phyloP scores from a whole-genome alignment of 2,888 invertebrate genomes.

The Apamea sordens region DNA sequence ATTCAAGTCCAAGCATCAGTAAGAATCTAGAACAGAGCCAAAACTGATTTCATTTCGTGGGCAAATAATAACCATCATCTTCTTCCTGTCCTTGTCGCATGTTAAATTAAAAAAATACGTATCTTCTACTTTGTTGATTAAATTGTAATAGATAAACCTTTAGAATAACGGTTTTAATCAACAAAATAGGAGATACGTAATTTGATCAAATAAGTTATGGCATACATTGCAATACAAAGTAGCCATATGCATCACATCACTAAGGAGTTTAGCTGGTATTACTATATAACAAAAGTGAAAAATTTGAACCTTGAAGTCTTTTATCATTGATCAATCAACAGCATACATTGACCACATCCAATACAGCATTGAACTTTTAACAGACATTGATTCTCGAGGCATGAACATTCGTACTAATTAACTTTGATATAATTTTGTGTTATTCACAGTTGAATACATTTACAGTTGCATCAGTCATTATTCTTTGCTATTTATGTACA shows the following conservation, averaged over 20 bases:
- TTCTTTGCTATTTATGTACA: not conserved
- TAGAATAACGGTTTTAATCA: too few relatives aligned
- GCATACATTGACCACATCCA: conserved; percentile 70
- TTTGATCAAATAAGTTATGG: too few relatives aligned
- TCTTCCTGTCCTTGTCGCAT: not conserved
- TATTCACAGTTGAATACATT: conserved; percentile 43
- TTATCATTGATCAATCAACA: conserved; percentile 49
- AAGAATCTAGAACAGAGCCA: not conserved
- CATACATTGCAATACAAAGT: too few relatives aligned
- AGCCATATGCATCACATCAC: too few relatives aligned
- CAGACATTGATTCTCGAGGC: conserved; percentile 33
- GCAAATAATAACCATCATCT: not conserved
- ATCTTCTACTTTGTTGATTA: too few relatives aligned
- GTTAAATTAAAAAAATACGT: too few relatives aligned
- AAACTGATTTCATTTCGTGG: not conserved
- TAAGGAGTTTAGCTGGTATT: too few relatives aligned
- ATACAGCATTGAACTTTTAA: conserved; percentile 51
- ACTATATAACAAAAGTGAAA: not conserved
- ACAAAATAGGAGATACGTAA: too few relatives aligned
- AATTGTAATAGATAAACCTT: too few relatives aligned
- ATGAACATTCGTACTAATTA: conserved; percentile 33
- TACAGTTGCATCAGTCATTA: not conserved
- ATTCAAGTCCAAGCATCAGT: not conserved
- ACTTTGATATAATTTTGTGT: conserved; percentile 33
- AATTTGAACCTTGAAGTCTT: not conserved